Evolutionary conservation across 2,888 invertebrate genomes (phyloP).

Genomic region (Masnerella sp.): DNA sequence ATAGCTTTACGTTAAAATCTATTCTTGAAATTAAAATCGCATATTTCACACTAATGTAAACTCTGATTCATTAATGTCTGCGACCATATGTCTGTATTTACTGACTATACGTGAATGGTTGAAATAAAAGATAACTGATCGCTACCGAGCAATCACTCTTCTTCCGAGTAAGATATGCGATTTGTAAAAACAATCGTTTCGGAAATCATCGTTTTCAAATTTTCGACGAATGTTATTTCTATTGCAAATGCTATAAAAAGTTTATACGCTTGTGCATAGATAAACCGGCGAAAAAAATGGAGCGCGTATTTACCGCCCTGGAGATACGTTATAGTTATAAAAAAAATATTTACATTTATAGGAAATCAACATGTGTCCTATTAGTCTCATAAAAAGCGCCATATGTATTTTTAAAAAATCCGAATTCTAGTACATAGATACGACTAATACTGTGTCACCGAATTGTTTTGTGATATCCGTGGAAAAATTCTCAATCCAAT

Average conservation of each 20-base stretch:
- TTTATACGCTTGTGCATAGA: too few species aligned
- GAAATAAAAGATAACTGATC: slow-evolving; percentile 45
- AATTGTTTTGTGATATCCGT: slow-evolving; percentile 22
- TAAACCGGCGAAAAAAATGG: too few species aligned
- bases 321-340: slow-evolving; percentile 12
- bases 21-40: slow-evolving; percentile 52
- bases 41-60: slow-evolving; percentile 56
- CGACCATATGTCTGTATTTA: slow-evolving; percentile 54
- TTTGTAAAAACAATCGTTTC: too few species aligned
- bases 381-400: slow-evolving; percentile 20
- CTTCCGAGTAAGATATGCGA: background rate
- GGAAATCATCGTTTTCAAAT: too few species aligned
- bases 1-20: slow-evolving; percentile 43
- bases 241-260: background rate
- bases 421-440: slow-evolving; percentile 5
- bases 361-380: slow-evolving; percentile 30
- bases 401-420: slow-evolving; percentile 25
- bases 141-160: slow-evolving; percentile 9
- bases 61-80: slow-evolving; percentile 56
- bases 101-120: slow-evolving; percentile 41
- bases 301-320: too few species aligned
- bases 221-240: too few species aligned
- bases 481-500: slow-evolving; percentile 5
- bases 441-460: background rate
- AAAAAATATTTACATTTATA: slow-evolving; percentile 31